Evolutionary conservation across 1,140 invertebrate species (phyloP).

Genomic region (Aricia agestis): DNA sequence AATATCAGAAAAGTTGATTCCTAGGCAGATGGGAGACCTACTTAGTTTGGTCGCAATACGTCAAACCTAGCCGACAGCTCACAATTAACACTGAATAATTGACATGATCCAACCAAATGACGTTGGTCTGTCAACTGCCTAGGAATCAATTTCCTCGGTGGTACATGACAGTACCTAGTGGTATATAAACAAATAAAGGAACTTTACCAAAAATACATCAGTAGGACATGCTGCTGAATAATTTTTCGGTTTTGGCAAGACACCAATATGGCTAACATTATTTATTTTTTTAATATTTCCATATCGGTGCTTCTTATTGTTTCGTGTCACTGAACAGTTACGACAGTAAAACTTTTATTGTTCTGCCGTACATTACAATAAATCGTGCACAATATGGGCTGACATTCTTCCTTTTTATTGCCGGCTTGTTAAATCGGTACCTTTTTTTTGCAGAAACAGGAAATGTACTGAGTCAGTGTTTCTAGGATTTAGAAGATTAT

Average conservation of each 20-base stretch:
- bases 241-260: neutral
- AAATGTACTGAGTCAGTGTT: neutral
- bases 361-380: neutral
- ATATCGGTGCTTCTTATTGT: neutral
- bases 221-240: no score
- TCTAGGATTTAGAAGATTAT: neutral
- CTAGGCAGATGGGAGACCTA: no score
- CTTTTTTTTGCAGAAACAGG: neutral
- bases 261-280: neutral
- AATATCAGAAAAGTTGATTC: no score
- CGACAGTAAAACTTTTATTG: conserved; percentile 1
- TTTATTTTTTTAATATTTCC: neutral
- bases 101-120: no score
- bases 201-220: no score
- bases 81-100: no score
- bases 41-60: no score
- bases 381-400: neutral
- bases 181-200: no score
- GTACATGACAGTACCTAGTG: no score
- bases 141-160: no score
- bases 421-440: neutral
- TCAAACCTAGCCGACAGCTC: no score
- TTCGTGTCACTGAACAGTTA: neutral
- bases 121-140: no score
- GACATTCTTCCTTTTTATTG: neutral